Base-by-base conservation (phyloP, 1,140 invertebrate species). In the Nasonia longicornis region DNA sequence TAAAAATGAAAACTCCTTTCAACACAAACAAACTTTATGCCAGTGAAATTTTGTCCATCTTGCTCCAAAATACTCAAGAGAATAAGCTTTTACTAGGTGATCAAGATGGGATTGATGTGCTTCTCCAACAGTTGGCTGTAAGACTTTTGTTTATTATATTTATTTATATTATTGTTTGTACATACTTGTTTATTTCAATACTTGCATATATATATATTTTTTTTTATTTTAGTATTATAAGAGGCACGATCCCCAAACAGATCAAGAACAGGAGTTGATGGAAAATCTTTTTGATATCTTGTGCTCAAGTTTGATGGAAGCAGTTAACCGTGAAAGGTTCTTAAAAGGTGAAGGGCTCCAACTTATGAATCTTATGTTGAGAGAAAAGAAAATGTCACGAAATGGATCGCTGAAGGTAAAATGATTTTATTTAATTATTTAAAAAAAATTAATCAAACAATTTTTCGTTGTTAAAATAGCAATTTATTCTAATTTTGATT, bases 221-320 rank as follows among this genome's bases (percentile, higher is more conserved):
- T 77, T 82, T 70, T 45, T 66, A 22, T 75, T 92, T 35, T 86
- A 96, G 96, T 95, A 94, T 85, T 99, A 98, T 90, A 99, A 99
- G 89, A 92, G 97, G 70, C 97, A 99, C 87, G 97, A 99, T 92
- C 98, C 98, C 1, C 92, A 91, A 71, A 95, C 94, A 77, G 94
- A 94, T 12, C 98, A 99, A 90, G 98, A 99, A 90, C 94, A 97
- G 86, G 99, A 99, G 91, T 96, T 98, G 87, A 99, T 99, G 98
- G 98, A 99, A 89, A 99, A 99, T 92, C 91, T 99, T 69, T 99
- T 99, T 87, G 96, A 99, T 88, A 95, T 95, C 84, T 91, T 99
- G 20, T 99, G 98, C 89, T 98, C 97, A 14, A 95, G 97, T 82
- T 92, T 99, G 71, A 96, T 99, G 94, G 93, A 95, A 77, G 92